A percentile compares a stretch with the other conserved stretches of the same genome.
These are phyloP conservation scores for Ailurus styani DNA, from an alignment of 2,113 vertebrate species.

Conservation along the genomic window DNA sequence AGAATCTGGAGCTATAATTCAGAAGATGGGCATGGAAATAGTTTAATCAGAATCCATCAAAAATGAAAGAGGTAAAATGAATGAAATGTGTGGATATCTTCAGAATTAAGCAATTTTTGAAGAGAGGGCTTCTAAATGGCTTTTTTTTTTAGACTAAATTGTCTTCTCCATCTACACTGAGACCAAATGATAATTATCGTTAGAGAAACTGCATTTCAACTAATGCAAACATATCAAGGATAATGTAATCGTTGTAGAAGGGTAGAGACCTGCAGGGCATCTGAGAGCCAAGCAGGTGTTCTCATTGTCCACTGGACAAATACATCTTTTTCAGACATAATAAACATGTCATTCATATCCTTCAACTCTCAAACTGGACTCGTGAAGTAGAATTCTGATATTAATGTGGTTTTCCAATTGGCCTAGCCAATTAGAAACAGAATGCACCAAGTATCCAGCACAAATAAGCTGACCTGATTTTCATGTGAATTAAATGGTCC, in stretches of 20 bases:
- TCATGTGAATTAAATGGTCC: neutral
- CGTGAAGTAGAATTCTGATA: neutral
- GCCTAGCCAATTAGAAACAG: neutral
- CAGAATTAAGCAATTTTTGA: conserved; percentile 5
- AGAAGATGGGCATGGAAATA: neutral
- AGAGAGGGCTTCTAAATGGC: neutral
- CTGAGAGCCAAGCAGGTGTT: neutral
- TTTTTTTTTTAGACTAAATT: neutral
- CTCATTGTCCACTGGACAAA: neutral
- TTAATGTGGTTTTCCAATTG: neutral
- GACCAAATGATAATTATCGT: neutral
- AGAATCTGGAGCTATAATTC: neutral
- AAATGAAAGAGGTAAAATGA: neutral
- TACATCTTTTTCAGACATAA: neutral
- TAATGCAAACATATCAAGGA: neutral
- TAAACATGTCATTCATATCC: neutral
- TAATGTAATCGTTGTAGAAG: neutral
- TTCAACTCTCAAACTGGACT: neutral
- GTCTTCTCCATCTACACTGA: neutral
- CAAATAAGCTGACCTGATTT: neutral
- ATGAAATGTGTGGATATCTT: neutral
- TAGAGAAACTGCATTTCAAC: neutral
- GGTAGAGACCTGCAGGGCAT: neutral
- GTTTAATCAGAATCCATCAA: neutral
- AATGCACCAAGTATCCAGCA: neutral